Evolutionary conservation across 35 echinoderm and acorn worm genomes (phyloP), one percentile per base, ranked within the genome.

Genomic region (Anneissia japonica): DNA sequence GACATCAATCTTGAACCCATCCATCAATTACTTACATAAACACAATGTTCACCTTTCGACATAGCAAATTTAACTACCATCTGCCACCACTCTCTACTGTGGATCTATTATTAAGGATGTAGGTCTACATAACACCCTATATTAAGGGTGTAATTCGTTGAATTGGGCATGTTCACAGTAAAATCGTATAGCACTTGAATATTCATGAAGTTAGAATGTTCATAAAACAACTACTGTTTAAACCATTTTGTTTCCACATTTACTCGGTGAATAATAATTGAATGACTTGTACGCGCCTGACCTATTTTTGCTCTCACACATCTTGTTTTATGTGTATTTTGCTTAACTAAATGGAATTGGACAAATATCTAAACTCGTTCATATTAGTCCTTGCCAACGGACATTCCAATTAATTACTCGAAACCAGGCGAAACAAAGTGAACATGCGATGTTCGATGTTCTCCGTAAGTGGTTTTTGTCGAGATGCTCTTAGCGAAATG

Each of bases 401-500:
- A 64, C 51, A 64, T 64, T 19, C 10, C 51, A 64, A 64, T 64
- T 64, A 64, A 64, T 64, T 64, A 64, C 51, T 16, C 19, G 19
- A 64, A 64, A 6, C 51, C 5, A 23, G 51, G 6, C 6, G 19
- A 64, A 64, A 6, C 5, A 64, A 64, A 64, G 21, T 9, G 7
- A 64, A 64, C 51, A 64, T 64, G 26, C 51, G 51, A 64, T 45
- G 4, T 45, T 45, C 5, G 40, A 45, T 64, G 51, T 64, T 64
- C 51, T 64, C 51, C 51, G 51, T 64, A 64, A 64, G 51, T 64
- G 51, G 51, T 64, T 64, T 64, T 64, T 64, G 51, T 64, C 51
- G 51, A 64, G 51, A 64, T 64, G 51, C 51, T 64, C 51, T 64
- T 64, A 64, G 51, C 51, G 51, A 64, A 64, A 64, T 26, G 51